Evolutionary conservation across 1,140 invertebrate species (phyloP).

Genomic region (Euwallacea similis): DNA sequence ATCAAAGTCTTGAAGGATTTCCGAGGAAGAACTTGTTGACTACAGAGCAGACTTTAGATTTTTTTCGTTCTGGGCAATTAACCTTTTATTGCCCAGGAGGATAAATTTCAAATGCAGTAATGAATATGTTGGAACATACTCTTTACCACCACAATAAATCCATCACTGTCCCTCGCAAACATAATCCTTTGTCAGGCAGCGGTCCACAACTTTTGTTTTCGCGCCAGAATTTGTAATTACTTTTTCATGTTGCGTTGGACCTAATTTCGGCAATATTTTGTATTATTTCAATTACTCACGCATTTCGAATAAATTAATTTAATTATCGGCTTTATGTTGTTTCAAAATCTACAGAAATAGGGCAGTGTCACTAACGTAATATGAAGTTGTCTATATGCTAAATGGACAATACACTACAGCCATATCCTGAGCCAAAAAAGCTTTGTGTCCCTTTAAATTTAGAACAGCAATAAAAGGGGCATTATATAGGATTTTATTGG

Average conservation of each 20-base stretch:
- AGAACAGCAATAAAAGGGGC: slow-evolving; percentile 14
- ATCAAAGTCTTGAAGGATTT: no score
- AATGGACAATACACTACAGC: not conserved
- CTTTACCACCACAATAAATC: not conserved
- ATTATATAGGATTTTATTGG: slow-evolving; percentile 17
- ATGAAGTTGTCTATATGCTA: slow-evolving; percentile 1
- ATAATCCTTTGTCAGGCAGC: not conserved
- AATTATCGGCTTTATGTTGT: no score
- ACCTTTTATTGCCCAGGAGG: not conserved
- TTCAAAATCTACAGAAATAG: no score
- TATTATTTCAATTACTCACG: no score
- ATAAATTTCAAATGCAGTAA: not conserved
- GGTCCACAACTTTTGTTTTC: not conserved
- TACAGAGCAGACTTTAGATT: no score
- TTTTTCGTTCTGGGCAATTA: no score
- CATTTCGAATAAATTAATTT: no score
- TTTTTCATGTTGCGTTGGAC: not conserved
- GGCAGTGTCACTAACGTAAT: not conserved
- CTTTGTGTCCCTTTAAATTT: slow-evolving; percentile 1
- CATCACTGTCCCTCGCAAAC: not conserved
- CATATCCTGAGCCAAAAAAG: not conserved
- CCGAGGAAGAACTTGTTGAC: no score
- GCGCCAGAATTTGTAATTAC: not conserved
- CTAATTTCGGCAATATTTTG: not conserved
- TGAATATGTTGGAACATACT: not conserved